phyloP scores from a whole-genome alignment of 2,888 invertebrate species.

The Chrysodeixis includens region DNA sequence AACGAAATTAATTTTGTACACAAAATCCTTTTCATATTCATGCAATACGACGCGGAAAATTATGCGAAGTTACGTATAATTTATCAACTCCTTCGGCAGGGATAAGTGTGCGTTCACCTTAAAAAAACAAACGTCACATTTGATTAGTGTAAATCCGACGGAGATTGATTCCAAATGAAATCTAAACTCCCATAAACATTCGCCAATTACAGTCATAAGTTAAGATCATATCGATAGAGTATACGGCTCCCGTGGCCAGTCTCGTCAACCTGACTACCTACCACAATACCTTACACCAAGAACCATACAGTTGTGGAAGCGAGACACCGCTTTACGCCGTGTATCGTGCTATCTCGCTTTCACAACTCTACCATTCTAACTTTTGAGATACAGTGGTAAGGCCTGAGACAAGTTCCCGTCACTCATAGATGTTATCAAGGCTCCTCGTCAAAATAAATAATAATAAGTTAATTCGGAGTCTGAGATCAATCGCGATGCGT shows the following conservation, averaged over 20 bases:
- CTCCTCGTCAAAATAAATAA: slow-evolving; percentile 32
- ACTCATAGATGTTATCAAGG: slow-evolving; percentile 25
- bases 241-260: background rate
- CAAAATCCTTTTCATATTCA: too few species aligned
- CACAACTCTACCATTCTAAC: too few species aligned
- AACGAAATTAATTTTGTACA: too few species aligned
- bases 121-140: background rate
- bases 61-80: too few species aligned
- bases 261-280: background rate
- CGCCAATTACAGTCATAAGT: background rate
- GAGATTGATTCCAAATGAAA: background rate
- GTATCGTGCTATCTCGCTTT: background rate
- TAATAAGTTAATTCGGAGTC: slow-evolving; percentile 31
- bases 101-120: too few species aligned
- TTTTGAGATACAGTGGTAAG: too few species aligned
- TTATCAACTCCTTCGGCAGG: too few species aligned
- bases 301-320: too few species aligned
- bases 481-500: slow-evolving; percentile 46
- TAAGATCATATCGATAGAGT: background rate
- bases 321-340: background rate
- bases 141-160: background rate
- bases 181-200: background rate
- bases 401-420: background rate
- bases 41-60: too few species aligned
- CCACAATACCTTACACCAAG: too few species aligned